Percentiles rank a stretch among this genome's conserved stretches.
Evolutionary conservation across 1,140 invertebrate genomes (phyloP).

Genomic region (Phthorimaea operculella): DNA sequence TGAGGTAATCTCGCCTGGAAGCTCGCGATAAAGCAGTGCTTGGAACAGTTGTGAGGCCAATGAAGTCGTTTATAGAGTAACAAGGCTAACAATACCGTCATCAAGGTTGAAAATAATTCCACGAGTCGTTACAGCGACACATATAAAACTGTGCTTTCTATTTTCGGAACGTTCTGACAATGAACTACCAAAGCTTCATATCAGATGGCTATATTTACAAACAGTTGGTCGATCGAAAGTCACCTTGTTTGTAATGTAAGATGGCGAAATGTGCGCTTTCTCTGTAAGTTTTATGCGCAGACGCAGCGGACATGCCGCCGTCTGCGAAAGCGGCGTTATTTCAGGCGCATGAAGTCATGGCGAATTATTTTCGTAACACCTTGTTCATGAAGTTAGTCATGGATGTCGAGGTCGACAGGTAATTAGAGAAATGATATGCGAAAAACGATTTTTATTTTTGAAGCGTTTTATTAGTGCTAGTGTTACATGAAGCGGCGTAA

Average conservation of each 20-base stretch:
- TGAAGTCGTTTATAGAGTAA: slow-evolving; percentile 37
- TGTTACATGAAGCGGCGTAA: slow-evolving; percentile 47
- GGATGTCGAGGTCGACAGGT: slow-evolving; percentile 45
- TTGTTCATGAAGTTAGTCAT: slow-evolving; percentile 50
- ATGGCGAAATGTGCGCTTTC: too few species aligned
- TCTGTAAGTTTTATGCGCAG: too few species aligned
- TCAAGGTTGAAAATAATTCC: slow-evolving; percentile 54
- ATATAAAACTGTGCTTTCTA: slow-evolving; percentile 28
- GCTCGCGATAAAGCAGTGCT: slow-evolving; percentile 9
- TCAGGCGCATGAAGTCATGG: slow-evolving; percentile 56
- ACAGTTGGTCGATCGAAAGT: too few species aligned
- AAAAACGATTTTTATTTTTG: slow-evolving; percentile 16
- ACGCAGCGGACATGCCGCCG: slow-evolving; percentile 3
- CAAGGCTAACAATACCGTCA: slow-evolving; percentile 62
- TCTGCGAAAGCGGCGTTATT: slow-evolving; percentile 48
- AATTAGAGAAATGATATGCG: slow-evolving; percentile 31
- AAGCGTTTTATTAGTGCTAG: slow-evolving; percentile 59
- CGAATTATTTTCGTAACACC: slow-evolving; percentile 52
- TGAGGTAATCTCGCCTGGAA: neutral
- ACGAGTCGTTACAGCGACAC: slow-evolving; percentile 30
- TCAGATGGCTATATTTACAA: too few species aligned
- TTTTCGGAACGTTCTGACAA: slow-evolving; percentile 5
- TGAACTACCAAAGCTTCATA: too few species aligned
- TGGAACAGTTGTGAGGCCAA: slow-evolving; percentile 26
- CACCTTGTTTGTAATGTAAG: too few species aligned